These are phyloP conservation scores for Lamellibrachia satsuma DNA, from an alignment of 2,888 invertebrate genomes.

Conservation along the genomic window DNA sequence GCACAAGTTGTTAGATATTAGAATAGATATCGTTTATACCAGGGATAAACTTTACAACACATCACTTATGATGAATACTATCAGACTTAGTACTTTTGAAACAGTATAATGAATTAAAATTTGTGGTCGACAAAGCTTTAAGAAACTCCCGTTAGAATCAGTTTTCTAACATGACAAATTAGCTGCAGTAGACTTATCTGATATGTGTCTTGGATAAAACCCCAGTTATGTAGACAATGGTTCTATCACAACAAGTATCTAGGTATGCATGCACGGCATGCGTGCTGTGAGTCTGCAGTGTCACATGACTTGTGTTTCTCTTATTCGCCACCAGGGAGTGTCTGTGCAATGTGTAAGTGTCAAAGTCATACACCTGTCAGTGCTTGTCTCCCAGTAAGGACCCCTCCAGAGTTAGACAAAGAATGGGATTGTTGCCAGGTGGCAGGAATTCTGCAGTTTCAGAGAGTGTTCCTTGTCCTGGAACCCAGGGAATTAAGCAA, in stretches of 20 bases:
- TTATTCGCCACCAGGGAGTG: constrained; percentile 29
- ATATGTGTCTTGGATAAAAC: background rate
- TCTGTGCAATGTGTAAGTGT: constrained; percentile 32
- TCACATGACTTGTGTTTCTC: constrained; percentile 6
- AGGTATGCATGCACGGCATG: background rate
- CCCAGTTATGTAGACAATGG: background rate
- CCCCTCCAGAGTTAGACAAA: background rate
- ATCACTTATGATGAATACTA: no score
- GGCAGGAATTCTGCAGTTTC: background rate
- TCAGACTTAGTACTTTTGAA: no score
- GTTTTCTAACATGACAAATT: no score
- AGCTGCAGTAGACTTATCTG: background rate
- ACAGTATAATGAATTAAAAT: no score
- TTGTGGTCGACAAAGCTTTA: no score
- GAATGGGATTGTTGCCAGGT: background rate
- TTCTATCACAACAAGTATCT: background rate
- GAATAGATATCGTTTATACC: no score
- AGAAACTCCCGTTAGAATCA: no score
- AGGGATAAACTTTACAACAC: no score
- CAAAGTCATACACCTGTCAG: constrained; percentile 8
- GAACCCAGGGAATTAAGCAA: background rate
- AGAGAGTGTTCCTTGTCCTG: background rate
- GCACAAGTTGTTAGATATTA: no score
- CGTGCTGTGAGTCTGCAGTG: background rate
- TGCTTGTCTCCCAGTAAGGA: background rate